Evolutionary conservation across 2,113 vertebrate genomes (phyloP).

Genomic region (Nerophis ophidion): DNA sequence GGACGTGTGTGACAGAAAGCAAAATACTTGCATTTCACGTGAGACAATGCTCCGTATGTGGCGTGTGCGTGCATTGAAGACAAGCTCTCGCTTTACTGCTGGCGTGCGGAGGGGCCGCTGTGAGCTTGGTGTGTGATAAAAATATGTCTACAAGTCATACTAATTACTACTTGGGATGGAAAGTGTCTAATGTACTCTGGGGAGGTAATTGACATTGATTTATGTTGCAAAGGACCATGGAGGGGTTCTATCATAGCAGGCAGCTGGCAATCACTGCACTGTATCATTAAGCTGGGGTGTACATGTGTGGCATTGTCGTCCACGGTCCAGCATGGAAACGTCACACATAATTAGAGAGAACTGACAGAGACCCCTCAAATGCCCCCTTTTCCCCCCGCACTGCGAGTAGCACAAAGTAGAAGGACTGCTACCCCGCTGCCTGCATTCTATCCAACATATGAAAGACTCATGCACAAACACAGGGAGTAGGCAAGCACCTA

Average conservation of each 20-base stretch:
- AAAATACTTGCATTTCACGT: constrained; percentile 26
- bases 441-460: constrained; percentile 29
- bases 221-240: constrained; percentile 64
- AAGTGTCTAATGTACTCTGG: constrained; percentile 69
- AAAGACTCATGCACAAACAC: constrained; percentile 9
- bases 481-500: constrained; percentile 8
- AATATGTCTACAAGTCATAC: constrained; percentile 62
- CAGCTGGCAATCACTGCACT: constrained; percentile 66
- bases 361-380: constrained; percentile 49
- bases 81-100: constrained; percentile 44
- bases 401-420: constrained; percentile 22
- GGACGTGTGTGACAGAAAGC: constrained; percentile 33
- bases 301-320: constrained; percentile 45
- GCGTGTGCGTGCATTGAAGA: constrained; percentile 24
- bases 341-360: constrained; percentile 67
- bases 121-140: constrained; percentile 49
- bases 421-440: constrained; percentile 37
- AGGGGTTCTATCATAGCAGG: constrained; percentile 65
- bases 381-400: constrained; percentile 7
- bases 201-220: constrained; percentile 75
- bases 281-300: constrained; percentile 54
- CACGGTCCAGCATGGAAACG: constrained; percentile 60
- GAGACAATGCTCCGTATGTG: constrained; percentile 32
- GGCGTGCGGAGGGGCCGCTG: constrained; percentile 44
- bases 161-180: constrained; percentile 65